Evolutionary conservation across 1,140 invertebrate species (phyloP).

Genomic region (Parasteatoda tepidariorum): DNA sequence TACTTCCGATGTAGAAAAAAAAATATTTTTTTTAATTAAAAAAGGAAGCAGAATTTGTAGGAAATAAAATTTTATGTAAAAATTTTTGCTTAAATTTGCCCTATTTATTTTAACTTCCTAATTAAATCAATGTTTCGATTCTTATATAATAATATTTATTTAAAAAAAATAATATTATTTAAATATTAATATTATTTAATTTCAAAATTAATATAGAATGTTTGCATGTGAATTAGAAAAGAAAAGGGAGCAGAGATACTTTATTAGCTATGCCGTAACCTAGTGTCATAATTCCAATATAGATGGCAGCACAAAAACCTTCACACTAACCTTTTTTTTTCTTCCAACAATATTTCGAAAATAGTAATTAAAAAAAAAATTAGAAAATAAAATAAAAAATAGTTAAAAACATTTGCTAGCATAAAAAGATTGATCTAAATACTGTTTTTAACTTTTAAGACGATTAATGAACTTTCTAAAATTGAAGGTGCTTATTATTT

Average conservation of each 20-base stretch:
- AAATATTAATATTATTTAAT: not conserved
- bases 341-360: no score
- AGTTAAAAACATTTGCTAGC: not conserved
- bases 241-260: not conserved
- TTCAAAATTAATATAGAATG: not conserved
- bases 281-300: not conserved
- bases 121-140: not conserved
- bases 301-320: not conserved
- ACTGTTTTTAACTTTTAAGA: not conserved
- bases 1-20: not conserved
- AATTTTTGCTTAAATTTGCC: no score
- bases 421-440: not conserved
- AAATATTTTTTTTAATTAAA: not conserved
- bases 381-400: not conserved
- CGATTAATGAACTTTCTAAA: not conserved
- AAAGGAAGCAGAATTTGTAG: not conserved
- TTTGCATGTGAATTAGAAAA: not conserved
- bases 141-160: not conserved
- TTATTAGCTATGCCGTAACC: not conserved
- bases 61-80: no score
- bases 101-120: not conserved
- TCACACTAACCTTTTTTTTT: no score
- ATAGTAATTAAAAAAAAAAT: not conserved
- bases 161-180: not conserved
- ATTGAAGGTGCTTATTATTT: no score